Base-by-base conservation (phyloP, 2,888 invertebrate species). In the Seira ritae region DNA sequence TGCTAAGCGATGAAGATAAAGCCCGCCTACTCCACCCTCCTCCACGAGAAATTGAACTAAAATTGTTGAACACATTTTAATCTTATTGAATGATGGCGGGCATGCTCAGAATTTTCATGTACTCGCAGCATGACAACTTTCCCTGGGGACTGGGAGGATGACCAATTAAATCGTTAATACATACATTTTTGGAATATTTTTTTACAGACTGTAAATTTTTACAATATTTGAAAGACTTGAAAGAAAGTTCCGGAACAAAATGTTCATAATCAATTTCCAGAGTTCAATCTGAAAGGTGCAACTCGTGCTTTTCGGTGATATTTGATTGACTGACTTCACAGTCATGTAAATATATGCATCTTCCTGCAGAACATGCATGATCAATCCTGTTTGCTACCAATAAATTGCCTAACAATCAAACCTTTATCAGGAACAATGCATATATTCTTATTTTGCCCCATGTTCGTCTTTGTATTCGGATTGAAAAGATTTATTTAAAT, bases 1-100 rank as follows among this genome's bases (percentile, higher is more conserved):
- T 20, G 22, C 62, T 2, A 62, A 50, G 50, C 50, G 50, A 50
- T 50, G 10, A 20, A 20, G 20, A 19, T 20, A 20, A 62, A 2
- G 22, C 62, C 62, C 62, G 62, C 22, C 62, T 62, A 62, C 62
- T 62, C 62, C 62, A 62, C 62, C 62, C 62, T 62, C 62, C 62
- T 62, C 62, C 62, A 50, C 19, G 6, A 62, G 19, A 62, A 3
- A 4, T 19, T 20, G 12, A 50, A n/a, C 20, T 20, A 62, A 10
- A 62, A 62, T 62, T 60, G 8, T 42, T 50, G 50, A 50, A 12
- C 3, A n/a, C n/a, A 12, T 50, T 50, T 62, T 10, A 20, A 62
- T 62, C 62, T n/a, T 62, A 20, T 22, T 12, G 12, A 10, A 20
- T 62, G 62, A 31, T 55, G 62, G 62, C 62, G 62, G 62, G 62